Evolutionary conservation across 2,888 invertebrate genomes (phyloP), one percentile per base, ranked within the genome.

Genomic region (Eumacrocentrus americanus): DNA sequence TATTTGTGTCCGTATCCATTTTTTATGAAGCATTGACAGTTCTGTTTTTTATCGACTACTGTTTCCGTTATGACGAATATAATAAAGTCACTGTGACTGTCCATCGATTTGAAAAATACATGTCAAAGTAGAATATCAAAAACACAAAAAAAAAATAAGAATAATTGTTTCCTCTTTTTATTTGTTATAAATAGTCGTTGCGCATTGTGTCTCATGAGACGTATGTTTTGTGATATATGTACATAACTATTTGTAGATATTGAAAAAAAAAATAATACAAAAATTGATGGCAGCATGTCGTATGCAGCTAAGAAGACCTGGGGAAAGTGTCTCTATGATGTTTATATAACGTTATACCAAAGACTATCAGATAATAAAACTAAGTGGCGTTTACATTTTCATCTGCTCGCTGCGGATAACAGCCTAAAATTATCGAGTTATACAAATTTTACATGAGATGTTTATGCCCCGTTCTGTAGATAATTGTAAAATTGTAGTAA

Each of bases 401-500:
- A n/a, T n/a, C n/a, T n/a, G n/a, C n/a, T n/a, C n/a, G n/a, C n/a
- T n/a, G n/a, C n/a, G n/a, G n/a, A n/a, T n/a, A n/a, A n/a, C n/a
- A n/a, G n/a, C n/a, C n/a, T n/a, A 29, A 29, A 29, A 29, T 7
- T 29, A 29, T 29, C 7, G 9, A 35, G 9, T 35, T 35, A 35
- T 35, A 11, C n/a, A 35, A 11, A 35, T 35, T 35, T 35, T 7
- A 7, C 35, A 35, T 7, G 9, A 4, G n/a, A 35, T 35, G 2
- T n/a, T n/a, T n/a, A n/a, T n/a, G n/a, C 3, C 35, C 9, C 11
- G 20, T 4, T 29, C 34, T 54, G 54, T 54, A 54, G 54, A 54
- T 54, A 54, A 42, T 20, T 54, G 54, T 54, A 44, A 54, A 54
- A 54, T 54, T 54, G 29, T 44, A 54, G n/a, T n/a, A n/a, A n/a